Conservation (phyloP, 2,113 vertebrate genomes). For the Oncorhynchus nerka region DNA sequence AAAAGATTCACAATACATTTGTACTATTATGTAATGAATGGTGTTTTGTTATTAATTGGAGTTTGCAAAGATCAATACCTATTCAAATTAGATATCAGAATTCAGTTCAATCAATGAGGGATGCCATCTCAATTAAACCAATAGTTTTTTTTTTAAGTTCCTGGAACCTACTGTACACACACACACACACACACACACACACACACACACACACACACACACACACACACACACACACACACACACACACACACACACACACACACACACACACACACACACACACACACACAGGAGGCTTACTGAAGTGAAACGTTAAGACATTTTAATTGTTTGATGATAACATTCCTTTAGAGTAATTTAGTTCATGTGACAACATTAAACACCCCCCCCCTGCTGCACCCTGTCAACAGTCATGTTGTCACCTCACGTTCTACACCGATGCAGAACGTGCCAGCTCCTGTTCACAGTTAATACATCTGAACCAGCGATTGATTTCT, state of each 20-base stretch:
- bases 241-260: too few species aligned
- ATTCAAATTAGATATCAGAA: not conserved
- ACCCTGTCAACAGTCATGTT: conserved; percentile 31
- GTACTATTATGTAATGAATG: conserved; percentile 8
- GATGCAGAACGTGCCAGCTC: conserved; percentile 41
- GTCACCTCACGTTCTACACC: conserved; percentile 34
- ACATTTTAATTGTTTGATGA: not conserved
- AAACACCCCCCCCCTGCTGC: conserved; percentile 18
- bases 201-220: not conserved
- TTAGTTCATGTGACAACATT: conserved; percentile 15
- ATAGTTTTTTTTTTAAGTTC: not conserved
- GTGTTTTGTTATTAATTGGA: not conserved
- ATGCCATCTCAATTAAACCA: conserved; percentile 10
- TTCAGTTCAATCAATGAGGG: conserved; percentile 11
- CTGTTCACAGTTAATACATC: conserved; percentile 40
- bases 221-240: too few species aligned
- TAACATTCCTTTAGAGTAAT: conserved; percentile 1
- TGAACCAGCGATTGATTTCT: conserved; percentile 61
- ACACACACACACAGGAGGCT: not conserved
- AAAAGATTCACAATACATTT: not conserved
- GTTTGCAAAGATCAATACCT: not conserved
- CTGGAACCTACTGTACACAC: too few species aligned
- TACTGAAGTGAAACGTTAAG: not conserved
- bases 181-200: too few species aligned
- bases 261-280: too few species aligned